These are phyloP conservation scores for Heliconius hermathena DNA, from an alignment of 1,140 invertebrate species.

Conservation along the genomic window DNA sequence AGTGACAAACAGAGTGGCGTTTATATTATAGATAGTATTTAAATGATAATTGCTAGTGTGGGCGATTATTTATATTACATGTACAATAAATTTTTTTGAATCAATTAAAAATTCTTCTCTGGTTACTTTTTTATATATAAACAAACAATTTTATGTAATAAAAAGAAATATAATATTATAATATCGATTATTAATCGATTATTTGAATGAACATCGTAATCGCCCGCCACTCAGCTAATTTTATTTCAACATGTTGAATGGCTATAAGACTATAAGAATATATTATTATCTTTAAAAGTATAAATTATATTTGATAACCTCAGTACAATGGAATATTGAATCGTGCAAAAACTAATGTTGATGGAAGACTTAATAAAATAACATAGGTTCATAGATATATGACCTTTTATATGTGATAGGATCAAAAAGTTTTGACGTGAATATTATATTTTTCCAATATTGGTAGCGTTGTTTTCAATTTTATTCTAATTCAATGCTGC, in stretches of 20 bases:
- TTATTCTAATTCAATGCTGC: background rate
- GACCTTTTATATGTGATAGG: conserved; percentile 9
- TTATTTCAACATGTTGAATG: conserved; percentile 13
- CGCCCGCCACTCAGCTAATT: background rate
- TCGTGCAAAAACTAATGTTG: conserved; percentile 32
- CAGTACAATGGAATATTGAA: conserved; percentile 12
- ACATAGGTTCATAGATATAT: conserved; percentile 27
- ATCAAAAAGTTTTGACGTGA: background rate
- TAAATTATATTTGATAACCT: conserved; percentile 14
- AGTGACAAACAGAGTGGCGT: conserved; percentile 2
- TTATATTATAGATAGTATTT: background rate
- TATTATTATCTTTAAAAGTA: conserved; percentile 14
- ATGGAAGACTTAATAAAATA: conserved; percentile 37
- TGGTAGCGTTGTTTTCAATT: background rate
- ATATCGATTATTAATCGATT: background rate
- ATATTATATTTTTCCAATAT: background rate
- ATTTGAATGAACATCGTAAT: background rate
- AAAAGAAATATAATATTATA: background rate
- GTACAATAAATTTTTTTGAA: background rate
- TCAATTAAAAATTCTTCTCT: background rate
- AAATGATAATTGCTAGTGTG: background rate
- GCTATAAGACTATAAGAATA: conserved; percentile 15
- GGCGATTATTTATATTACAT: background rate
- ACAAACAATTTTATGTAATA: background rate
- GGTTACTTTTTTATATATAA: background rate